Conservation (phyloP, 1,140 invertebrate species). For the Brachionus koreanus region DNA sequence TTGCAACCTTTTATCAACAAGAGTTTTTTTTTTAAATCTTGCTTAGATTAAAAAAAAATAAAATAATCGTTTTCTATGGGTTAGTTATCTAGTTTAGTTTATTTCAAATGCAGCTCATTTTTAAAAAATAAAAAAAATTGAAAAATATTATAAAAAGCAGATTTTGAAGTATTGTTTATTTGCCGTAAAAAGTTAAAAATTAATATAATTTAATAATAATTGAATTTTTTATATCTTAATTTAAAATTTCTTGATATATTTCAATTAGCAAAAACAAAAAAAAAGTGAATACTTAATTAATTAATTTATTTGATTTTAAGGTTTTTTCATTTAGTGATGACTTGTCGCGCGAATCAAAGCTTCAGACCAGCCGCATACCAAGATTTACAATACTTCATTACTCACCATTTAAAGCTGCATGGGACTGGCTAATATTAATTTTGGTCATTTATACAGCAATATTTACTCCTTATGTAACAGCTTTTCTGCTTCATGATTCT, state of each 20-base stretch:
- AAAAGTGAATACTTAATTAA: not conserved
- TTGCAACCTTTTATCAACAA: no score
- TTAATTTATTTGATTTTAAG: not conserved
- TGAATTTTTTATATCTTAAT: no score
- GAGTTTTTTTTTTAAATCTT: no score
- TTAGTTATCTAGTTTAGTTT: no score
- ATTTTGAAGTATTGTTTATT: no score
- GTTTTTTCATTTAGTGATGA: constrained; percentile 41
- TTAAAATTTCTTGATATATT: not conserved
- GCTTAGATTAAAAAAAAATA: no score
- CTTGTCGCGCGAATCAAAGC: not conserved
- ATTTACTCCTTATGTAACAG: constrained; percentile 96
- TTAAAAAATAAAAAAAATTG: no score
- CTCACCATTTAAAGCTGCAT: constrained; percentile 55
- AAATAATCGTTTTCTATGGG: no score
- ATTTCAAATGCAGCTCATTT: no score
- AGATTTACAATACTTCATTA: constrained; percentile 42
- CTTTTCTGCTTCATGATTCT: constrained; percentile 67
- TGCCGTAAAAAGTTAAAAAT: no score
- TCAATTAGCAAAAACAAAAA: not conserved
- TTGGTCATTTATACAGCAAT: constrained; percentile 98
- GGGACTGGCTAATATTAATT: constrained; percentile 97
- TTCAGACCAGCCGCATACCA: constrained; percentile 31
- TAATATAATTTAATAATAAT: no score
- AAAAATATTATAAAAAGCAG: no score